Base-by-base conservation (phyloP, 1,140 invertebrate species). In the Aphidius ervi region DNA sequence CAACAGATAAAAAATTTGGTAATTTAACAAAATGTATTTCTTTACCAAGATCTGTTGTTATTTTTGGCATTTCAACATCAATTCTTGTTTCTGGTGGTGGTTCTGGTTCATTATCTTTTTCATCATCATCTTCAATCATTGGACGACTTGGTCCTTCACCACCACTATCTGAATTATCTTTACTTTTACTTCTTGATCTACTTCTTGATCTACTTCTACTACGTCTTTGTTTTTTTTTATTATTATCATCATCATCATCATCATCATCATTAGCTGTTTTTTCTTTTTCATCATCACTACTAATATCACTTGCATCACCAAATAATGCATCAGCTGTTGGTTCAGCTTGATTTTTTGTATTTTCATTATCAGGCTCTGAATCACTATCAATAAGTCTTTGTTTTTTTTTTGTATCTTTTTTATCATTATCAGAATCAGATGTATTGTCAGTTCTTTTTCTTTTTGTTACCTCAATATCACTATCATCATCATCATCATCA, bases 31-130 rank as follows among this genome's bases (percentile, higher is more conserved):
- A 98, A 75, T 98, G 93, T 67, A 97, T 83, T 68, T 95, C 92
- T 63, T 88, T 88, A 43, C 95, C 95, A 3, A 98, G 82, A 79
- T 97, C 91, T 8, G 94, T 93, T 53, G 86, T 88, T 64, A 98
- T 97, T 79, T 95, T 92, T 1, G 96, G 95, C 71, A 98, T 97
- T 81, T 97, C 94, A 1, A 97, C 95, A 73, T 98, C 95, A 58
- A 98, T 98, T 70, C 93, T 82, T 0, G 95, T 97, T 81, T 98
- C 95, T 40, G 93, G 93, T 31, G 88, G 83, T 16, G 87, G 87
- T 66, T 92, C 88, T 48, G 87, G 86, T 68, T 89, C 88, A 67
- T 87, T 85, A 68, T 90, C 87, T 69, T 88, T 86, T 56, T 87
- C 85, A 47, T 86, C 83, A 58, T 85, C 84, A 1, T 82, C 77